Conservation (phyloP, 2,888 invertebrate genomes). For the Orchesellides sinensis region DNA sequence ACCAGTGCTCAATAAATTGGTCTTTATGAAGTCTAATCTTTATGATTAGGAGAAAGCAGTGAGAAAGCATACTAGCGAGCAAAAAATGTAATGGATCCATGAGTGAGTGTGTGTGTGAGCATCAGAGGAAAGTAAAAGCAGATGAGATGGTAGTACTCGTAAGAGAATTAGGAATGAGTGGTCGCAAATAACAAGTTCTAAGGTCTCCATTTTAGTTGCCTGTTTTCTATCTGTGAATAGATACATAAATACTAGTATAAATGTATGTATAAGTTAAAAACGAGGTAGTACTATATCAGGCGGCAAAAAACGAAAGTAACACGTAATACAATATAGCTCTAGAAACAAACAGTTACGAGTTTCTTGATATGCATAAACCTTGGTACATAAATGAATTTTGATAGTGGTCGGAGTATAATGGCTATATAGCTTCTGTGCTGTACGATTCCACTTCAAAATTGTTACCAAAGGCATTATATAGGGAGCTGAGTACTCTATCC, state of each 20-base stretch:
- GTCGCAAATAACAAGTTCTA: constrained; percentile 34
- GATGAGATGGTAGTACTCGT: background rate
- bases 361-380: background rate
- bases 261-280: background rate
- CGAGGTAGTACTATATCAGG: background rate
- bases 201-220: constrained; percentile 26
- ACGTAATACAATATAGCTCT: too few relatives aligned
- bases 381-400: background rate
- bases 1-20: constrained; percentile 52
- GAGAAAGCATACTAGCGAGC: background rate
- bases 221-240: background rate
- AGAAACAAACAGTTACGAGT: too few relatives aligned
- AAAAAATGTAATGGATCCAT: constrained; percentile 13
- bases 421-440: background rate
- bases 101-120: background rate
- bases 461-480: constrained; percentile 48
- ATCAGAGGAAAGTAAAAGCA: background rate
- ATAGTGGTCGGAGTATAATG: background rate
- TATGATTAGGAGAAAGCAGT: constrained; percentile 28
- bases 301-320: too few relatives aligned
- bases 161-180: constrained; percentile 23
- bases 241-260: background rate
- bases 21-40: constrained; percentile 55
- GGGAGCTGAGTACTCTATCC: constrained; percentile 22
- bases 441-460: constrained; percentile 42